These are phyloP conservation scores for Bombus affinis DNA, from an alignment of 1,140 invertebrate genomes.

Conservation along the genomic window DNA sequence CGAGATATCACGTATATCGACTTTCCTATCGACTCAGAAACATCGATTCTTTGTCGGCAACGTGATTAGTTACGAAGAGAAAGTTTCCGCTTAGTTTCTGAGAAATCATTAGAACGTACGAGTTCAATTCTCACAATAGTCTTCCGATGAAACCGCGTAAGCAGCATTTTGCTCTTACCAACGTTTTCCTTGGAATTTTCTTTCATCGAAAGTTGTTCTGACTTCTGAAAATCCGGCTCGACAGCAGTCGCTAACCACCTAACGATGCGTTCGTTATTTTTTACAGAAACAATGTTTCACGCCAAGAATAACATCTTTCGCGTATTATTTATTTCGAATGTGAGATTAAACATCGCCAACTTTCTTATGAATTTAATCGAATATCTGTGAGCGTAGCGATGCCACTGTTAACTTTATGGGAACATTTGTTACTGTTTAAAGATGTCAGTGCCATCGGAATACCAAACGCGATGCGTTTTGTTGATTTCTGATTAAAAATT, in stretches of 20 bases:
- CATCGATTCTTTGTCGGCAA: no score
- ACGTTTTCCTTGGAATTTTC: neutral
- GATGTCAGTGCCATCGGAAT: neutral
- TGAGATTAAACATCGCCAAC: neutral
- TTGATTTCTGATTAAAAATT: neutral
- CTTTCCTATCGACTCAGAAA: neutral
- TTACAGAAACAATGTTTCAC: neutral
- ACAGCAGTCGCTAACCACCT: no score
- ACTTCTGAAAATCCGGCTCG: neutral
- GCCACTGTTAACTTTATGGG: neutral
- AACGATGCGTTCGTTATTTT: neutral
- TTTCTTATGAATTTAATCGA: neutral
- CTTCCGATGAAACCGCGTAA: conserved; percentile 33
- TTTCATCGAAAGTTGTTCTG: neutral
- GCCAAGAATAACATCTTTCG: neutral
- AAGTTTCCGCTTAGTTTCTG: neutral
- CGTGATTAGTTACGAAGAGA: conserved; percentile 2
- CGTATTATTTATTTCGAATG: neutral
- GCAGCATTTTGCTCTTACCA: neutral
- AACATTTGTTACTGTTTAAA: neutral
- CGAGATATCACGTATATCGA: neutral
- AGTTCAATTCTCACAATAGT: conserved; percentile 18
- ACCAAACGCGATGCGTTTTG: neutral
- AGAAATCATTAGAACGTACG: neutral
- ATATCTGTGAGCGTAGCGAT: neutral